Evolutionary conservation across 2,113 vertebrate species (phyloP).

Genomic region (Climacteris rufus): DNA sequence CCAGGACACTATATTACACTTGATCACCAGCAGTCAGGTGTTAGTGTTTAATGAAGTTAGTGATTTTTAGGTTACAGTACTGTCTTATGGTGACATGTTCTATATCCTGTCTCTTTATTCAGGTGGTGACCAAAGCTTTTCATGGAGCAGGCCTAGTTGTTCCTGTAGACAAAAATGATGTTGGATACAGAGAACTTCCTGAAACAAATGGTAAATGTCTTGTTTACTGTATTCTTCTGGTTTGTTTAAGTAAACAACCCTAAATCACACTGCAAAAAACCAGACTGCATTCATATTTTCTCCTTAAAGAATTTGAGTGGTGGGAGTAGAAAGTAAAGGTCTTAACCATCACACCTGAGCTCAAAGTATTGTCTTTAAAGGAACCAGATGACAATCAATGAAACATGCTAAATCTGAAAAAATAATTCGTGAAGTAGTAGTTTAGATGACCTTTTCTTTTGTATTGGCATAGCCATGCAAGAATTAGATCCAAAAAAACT

Average conservation of each 20-base stretch:
- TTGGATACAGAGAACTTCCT: slow-evolving; percentile 94
- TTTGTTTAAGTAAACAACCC: not conserved
- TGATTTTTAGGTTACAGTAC: not conserved
- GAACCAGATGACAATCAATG: not conserved
- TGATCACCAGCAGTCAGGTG: not conserved
- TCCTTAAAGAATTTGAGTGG: not conserved
- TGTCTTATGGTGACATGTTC: not conserved
- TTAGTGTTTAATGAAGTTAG: not conserved
- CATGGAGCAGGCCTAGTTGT: slow-evolving; percentile 92
- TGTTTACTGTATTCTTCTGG: not conserved
- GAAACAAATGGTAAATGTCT: slow-evolving; percentile 85
- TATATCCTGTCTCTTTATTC: not conserved
- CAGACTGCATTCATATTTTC: not conserved
- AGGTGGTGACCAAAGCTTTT: slow-evolving; percentile 95
- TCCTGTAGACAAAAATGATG: slow-evolving; percentile 92
- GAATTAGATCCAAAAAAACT: not conserved
- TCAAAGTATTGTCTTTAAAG: not conserved
- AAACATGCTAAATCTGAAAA: not conserved
- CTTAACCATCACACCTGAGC: not conserved
- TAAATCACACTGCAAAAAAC: not conserved
- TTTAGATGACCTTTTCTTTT: not conserved
- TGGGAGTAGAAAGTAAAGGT: not conserved
- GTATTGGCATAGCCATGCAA: not conserved
- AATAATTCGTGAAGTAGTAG: not conserved
- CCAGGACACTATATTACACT: accelerated